These are phyloP conservation scores for Phasia obesa DNA, from an alignment of 2,888 invertebrate species.

Conservation along the genomic window DNA sequence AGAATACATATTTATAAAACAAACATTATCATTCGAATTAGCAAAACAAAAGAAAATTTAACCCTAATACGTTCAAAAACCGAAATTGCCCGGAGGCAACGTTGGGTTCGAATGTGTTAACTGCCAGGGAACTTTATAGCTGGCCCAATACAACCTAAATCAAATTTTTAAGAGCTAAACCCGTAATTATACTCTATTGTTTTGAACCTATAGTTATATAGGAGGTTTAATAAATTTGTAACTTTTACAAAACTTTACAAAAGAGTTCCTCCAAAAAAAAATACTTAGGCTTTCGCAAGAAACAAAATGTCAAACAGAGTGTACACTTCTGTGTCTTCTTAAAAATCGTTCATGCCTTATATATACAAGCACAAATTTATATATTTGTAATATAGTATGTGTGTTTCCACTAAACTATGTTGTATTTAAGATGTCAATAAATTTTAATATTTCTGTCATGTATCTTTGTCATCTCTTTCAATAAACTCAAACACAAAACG, in stretches of 20 bases:
- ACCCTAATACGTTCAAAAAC: too few relatives aligned
- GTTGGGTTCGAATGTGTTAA: too few relatives aligned
- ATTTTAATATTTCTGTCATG: conserved; percentile 70
- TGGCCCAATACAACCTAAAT: too few relatives aligned
- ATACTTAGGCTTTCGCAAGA: not conserved
- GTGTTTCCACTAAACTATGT: conserved; percentile 60
- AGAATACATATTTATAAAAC: too few relatives aligned
- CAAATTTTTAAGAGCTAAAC: too few relatives aligned
- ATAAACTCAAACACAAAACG: conserved; percentile 44
- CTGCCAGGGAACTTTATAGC: too few relatives aligned
- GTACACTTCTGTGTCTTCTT: conserved; percentile 30
- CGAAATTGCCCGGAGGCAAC: too few relatives aligned
- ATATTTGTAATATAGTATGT: conserved; percentile 28
- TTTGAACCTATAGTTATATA: too few relatives aligned
- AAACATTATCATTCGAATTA: too few relatives aligned
- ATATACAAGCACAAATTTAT: conserved; percentile 17
- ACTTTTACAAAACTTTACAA: not conserved
- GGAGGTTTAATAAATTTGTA: too few relatives aligned
- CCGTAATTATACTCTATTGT: too few relatives aligned
- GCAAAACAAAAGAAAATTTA: too few relatives aligned
- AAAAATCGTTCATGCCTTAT: conserved; percentile 4
- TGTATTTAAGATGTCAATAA: conserved; percentile 69
- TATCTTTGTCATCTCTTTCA: conserved; percentile 67
- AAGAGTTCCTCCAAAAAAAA: not conserved
- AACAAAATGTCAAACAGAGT: conserved; percentile 10